Evolutionary conservation across 2,797 vertebrate genomes (phyloP), one percentile per base, ranked within the genome.

Genomic region (Scarus forsteni): DNA sequence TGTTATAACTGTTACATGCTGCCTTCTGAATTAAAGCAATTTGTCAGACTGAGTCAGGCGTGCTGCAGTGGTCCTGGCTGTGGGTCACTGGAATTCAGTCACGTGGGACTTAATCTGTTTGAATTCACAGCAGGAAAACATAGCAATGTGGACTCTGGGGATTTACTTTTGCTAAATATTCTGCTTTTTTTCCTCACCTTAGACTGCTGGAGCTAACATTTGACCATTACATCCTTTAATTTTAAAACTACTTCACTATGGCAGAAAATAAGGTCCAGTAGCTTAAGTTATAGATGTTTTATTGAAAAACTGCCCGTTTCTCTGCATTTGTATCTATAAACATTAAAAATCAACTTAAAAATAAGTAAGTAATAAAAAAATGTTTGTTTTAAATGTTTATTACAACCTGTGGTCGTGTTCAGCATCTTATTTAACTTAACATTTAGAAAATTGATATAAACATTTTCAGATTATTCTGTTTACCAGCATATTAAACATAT

Each of bases 81-180:
- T 66, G 45, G 77, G 57, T 86, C 72, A 73, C 46, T 81, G 84
- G 84, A 88, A 90, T 89, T 81, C 88, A 79, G 66, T 89, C 90
- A 91, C 88, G 84, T 70, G 81, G 59, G 57, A 19, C 1, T 35
- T 79, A 84, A 89, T 92, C 80, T 79, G 53, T 46, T 73, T 81
- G 65, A 81, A 64, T 79, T 80, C 76, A 75, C 66, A 79, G 71
- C 14, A 70, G 60, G 80, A 74, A 73, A 79, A 81, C 79, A 84
- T 50, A 60, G 53, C 18, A 65, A 34, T 60, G 35, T 60, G 52
- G 62, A 45, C 55, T 49, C 34, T 12, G 12, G 14, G 40, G 42
- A 63, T 60, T 39, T 54, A 44, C 2, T 39, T 64, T 63, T 60
- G 49, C 48, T 45, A 5, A 27, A 69, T 8, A 71, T 53, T 70